These are phyloP conservation scores for Colletes collaris DNA, from an alignment of 2,888 invertebrate genomes.

Conservation along the genomic window DNA sequence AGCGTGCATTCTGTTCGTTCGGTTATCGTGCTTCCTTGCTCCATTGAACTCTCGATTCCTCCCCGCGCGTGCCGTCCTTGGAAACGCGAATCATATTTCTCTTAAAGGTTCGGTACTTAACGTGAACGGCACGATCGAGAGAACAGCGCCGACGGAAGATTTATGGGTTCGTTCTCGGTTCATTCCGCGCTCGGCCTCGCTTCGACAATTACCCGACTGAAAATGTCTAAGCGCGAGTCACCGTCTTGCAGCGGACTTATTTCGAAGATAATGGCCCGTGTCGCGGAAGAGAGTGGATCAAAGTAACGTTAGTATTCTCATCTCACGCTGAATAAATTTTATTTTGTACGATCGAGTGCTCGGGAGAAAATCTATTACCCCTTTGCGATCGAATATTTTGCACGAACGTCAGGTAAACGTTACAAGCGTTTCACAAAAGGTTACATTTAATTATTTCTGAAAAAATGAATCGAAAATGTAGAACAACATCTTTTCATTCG, in stretches of 20 bases:
- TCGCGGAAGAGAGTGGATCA: slow-evolving; percentile 24
- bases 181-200: slow-evolving; percentile 23
- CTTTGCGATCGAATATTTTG: too few relatives aligned
- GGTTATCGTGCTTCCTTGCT: slow-evolving; percentile 32
- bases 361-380: too few relatives aligned
- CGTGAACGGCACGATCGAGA: slow-evolving; percentile 38
- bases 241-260: slow-evolving; percentile 22
- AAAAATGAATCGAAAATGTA: too few relatives aligned
- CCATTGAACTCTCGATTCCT: slow-evolving; percentile 48
- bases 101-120: slow-evolving; percentile 65
- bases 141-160: slow-evolving; percentile 61
- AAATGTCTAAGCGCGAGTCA: slow-evolving; percentile 41
- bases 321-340: not conserved
- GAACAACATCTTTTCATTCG: too few relatives aligned
- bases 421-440: too few relatives aligned
- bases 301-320: too few relatives aligned
- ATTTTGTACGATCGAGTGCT: not conserved
- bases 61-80: not conserved
- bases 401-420: too few relatives aligned
- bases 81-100: slow-evolving; percentile 65
- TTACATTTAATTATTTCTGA: too few relatives aligned
- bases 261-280: slow-evolving; percentile 14
- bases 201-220: slow-evolving; percentile 42
- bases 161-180: slow-evolving; percentile 52
- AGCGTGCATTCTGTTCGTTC: slow-evolving; percentile 18